Percentiles rank a stretch among this genome's conserved stretches.
Evolutionary conservation across 2,113 vertebrate species (phyloP).

Genomic region (Heptranchias perlo): DNA sequence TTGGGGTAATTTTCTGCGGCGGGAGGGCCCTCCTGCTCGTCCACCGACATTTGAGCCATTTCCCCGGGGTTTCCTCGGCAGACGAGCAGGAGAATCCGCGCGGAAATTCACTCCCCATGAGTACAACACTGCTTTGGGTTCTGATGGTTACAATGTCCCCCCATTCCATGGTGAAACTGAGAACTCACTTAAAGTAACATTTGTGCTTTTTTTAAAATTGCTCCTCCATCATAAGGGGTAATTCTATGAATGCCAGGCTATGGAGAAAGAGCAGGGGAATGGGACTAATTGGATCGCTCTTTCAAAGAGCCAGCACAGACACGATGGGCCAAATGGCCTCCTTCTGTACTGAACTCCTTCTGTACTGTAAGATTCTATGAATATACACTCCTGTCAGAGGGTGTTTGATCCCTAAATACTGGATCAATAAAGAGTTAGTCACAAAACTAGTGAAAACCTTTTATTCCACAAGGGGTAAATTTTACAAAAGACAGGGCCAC

Average conservation of each 20-base stretch:
- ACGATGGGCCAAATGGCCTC: neutral
- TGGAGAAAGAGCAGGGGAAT: neutral
- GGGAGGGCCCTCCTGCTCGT: neutral
- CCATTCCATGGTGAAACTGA: neutral
- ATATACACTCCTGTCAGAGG: neutral
- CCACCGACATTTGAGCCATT: neutral
- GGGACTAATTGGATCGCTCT: neutral
- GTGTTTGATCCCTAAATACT: neutral
- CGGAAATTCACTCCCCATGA: neutral
- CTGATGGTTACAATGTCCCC: neutral
- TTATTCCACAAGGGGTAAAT: neutral
- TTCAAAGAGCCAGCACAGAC: neutral
- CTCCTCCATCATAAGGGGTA: neutral
- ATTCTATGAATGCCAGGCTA: neutral
- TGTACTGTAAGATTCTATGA: neutral
- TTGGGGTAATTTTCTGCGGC: neutral
- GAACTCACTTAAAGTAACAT: neutral
- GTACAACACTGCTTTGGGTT: neutral
- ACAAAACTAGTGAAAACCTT: neutral
- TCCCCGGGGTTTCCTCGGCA: neutral
- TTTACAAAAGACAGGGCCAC: neutral
- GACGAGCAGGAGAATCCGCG: neutral
- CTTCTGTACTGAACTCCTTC: neutral
- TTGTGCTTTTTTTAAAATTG: neutral
- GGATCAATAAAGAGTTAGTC: neutral